Evolutionary conservation across 1,140 invertebrate species (phyloP), one percentile per base, ranked within the genome.

Genomic region (Bombus fervidus): DNA sequence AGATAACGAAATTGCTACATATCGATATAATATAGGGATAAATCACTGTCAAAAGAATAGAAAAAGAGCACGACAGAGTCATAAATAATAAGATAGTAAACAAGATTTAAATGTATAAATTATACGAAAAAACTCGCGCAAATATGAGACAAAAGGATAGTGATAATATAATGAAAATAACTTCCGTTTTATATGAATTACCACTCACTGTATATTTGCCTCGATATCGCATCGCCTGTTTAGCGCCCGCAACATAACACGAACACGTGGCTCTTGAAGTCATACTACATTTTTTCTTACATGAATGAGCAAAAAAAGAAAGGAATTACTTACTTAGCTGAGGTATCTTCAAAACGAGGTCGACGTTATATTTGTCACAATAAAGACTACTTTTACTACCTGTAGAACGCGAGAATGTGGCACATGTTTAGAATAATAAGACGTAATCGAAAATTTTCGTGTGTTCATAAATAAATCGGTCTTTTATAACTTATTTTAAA

Each of bases 281-380:
- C 34, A 18, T 62, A 15, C 43, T 39, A 59, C 64, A 57, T 15
- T 37, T 43, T 43, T 47, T 25, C 57, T 84, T 71, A 77, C 75
- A 86, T 62, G 71, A 69, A 79, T 53, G 69, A 68, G 47, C 83
- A 66, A 72, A 72, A 15, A 66, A 34, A 18, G 31, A 62, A 10
- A 66, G 8, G 37, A 62, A 15, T 82, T 39, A 37, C 43, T 72
- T 41, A 78, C 47, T 68, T 68, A 37, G n/a, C 68, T 41, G 28
- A 28, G 18, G 59, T 62, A 34, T 66, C 77, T 41, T 31, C 64
- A 31, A 28, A 37, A 53, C 31, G 39, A 53, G 81, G 64, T 76
- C 31, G 64, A 53, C n/a, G 37, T 71, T 87, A 25, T 31, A 74
- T 47, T 69, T 72, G 69, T 41, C 25, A 43, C 10, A 3, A 72